Percentiles rank a stretch among this genome's conserved stretches.
These are phyloP conservation scores for Unio delphinus DNA, from an alignment of 2,888 invertebrate genomes.

Conservation along the genomic window DNA sequence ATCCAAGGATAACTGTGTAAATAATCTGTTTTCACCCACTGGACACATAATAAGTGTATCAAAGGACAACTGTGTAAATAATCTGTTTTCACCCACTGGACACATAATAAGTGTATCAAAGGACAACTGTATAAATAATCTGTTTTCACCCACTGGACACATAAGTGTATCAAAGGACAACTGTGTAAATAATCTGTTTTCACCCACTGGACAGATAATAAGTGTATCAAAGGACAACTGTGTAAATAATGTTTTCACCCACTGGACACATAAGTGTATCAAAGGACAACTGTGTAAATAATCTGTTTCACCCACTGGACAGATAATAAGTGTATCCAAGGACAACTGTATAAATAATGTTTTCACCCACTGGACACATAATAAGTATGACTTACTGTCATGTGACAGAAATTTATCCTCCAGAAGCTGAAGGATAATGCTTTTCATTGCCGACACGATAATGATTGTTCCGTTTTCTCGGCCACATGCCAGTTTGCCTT, in stretches of 20 bases:
- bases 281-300: no score
- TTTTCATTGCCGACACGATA: constrained; percentile 95
- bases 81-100: neutral
- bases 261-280: no score
- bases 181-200: neutral
- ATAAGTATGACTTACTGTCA: constrained; percentile 27
- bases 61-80: neutral
- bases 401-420: constrained; percentile 46
- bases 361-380: neutral
- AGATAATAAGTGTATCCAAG: neutral
- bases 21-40: no score
- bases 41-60: neutral
- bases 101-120: no score
- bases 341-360: neutral
- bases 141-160: neutral
- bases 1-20: neutral
- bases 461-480: constrained; percentile 96
- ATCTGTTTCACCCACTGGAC: no score
- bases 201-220: neutral
- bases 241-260: no score
- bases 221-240: no score
- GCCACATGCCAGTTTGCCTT: constrained; percentile 94
- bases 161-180: no score
- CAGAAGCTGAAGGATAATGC: constrained; percentile 91
- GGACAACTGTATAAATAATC: neutral